phyloP scores from a whole-genome alignment of 2,113 vertebrate species.

The Trachemys scripta region DNA sequence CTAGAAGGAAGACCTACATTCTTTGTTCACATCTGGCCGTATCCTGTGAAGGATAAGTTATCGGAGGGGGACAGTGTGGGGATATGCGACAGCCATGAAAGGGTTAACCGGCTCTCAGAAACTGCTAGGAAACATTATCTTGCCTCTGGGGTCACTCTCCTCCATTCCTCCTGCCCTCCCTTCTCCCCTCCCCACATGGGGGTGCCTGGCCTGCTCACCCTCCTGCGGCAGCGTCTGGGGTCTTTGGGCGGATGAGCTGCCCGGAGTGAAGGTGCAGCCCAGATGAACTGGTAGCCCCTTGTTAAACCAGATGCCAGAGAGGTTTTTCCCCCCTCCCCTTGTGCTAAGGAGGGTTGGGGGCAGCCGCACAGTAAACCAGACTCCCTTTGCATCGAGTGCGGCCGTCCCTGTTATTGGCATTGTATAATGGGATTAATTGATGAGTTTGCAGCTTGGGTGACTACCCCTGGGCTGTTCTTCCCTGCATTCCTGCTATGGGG shows the following conservation, averaged over 20 bases:
- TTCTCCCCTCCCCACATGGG: neutral
- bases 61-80: neutral
- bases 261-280: neutral
- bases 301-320: neutral
- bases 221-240: neutral
- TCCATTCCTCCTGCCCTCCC: neutral
- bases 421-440: slow-evolving; percentile 52
- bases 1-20: neutral
- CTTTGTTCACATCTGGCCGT: neutral
- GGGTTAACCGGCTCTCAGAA: neutral
- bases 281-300: too few relatives aligned
- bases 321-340: neutral
- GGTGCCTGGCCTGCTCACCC: neutral
- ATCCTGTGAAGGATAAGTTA: neutral
- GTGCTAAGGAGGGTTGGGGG: neutral
- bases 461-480: neutral
- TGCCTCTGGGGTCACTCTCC: neutral
- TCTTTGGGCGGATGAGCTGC: neutral
- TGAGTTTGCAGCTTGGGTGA: slow-evolving; percentile 31
- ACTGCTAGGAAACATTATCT: neutral
- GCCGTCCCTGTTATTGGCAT: slow-evolving; percentile 6
- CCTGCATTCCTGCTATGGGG: slow-evolving; percentile 2
- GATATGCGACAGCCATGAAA: neutral
- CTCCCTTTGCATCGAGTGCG: neutral
- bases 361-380: neutral